Conservation (phyloP, 2,888 invertebrate species). For the Phragmatobia fuliginosa region DNA sequence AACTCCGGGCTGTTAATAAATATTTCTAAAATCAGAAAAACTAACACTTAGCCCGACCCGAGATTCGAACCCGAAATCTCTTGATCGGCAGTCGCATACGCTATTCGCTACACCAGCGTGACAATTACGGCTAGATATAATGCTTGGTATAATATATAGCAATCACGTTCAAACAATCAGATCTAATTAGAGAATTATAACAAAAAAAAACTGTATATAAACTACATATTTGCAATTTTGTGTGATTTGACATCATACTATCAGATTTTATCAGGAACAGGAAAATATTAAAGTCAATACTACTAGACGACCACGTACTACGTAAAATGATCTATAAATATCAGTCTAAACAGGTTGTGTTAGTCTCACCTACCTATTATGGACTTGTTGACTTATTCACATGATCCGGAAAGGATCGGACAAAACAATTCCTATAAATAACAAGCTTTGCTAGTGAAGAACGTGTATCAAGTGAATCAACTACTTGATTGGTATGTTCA, state of each 20-base stretch:
- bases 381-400: constrained; percentile 1
- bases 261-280: constrained; percentile 8
- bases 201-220: no score
- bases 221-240: neutral
- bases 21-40: no score
- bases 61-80: no score
- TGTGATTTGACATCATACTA: neutral
- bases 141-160: no score
- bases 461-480: neutral
- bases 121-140: no score
- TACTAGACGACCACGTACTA: constrained; percentile 5
- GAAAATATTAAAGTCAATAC: constrained; percentile 12
- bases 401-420: constrained; percentile 16
- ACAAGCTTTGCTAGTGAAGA: neutral
- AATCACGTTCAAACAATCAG: no score
- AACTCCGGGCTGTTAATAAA: no score
- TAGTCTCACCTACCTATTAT: constrained; percentile 10
- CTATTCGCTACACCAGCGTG: no score
- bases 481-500: constrained; percentile 4
- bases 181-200: no score
- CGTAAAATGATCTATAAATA: constrained; percentile 16
- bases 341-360: constrained; percentile 19
- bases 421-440: constrained; percentile 4
- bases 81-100: no score
- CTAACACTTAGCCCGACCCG: no score